Evolutionary conservation across 2,113 vertebrate species (phyloP).

Genomic region (Rhabdomys dilectus): DNA sequence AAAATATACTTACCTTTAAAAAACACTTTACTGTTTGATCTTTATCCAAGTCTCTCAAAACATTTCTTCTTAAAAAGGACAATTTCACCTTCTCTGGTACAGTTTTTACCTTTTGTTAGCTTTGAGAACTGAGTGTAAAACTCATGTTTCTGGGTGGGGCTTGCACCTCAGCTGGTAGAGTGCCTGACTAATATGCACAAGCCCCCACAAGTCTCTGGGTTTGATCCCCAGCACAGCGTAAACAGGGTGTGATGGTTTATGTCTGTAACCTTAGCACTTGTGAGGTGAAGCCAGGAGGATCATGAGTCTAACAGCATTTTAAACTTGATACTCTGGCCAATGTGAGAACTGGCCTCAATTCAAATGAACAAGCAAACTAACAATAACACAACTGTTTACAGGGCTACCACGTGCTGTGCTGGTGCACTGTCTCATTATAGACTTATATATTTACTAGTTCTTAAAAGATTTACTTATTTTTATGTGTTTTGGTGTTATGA

Average conservation of each 20-base stretch:
- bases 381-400: not conserved
- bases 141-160: not conserved
- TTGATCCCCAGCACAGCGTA: not conserved
- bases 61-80: not conserved
- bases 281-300: not conserved
- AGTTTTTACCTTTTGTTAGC: not conserved
- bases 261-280: not conserved
- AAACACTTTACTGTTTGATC: not conserved
- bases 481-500: not conserved
- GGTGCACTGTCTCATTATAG: not conserved
- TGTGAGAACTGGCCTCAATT: not conserved
- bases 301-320: not conserved
- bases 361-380: not conserved
- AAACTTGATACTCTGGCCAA: not conserved
- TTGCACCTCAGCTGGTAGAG: not conserved
- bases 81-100: not conserved
- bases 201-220: not conserved
- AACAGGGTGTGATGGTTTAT: not conserved
- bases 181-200: not conserved
- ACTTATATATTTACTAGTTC: not conserved
- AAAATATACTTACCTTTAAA: not conserved
- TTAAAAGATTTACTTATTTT: not conserved
- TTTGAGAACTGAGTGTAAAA: not conserved
- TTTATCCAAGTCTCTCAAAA: not conserved
- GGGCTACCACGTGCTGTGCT: too few species aligned